Evolutionary conservation across 1,140 invertebrate genomes (phyloP).

Genomic region (Propsilocerus akamusi): DNA sequence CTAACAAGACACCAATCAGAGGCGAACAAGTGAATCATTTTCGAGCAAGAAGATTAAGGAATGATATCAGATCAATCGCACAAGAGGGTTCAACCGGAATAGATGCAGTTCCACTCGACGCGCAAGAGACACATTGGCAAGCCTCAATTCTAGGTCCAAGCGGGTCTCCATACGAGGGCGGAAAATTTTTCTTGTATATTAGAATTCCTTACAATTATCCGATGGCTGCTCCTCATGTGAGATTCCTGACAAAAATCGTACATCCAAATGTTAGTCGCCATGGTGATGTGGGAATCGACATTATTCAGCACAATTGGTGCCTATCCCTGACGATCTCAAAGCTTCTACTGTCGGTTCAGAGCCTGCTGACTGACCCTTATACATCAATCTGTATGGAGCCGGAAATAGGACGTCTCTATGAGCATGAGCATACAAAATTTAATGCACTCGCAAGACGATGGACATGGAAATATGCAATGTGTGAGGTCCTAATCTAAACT

Average conservation of each 20-base stretch:
- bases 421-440: constrained; percentile 51
- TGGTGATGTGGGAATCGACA: constrained; percentile 91
- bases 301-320: constrained; percentile 91
- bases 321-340: constrained; percentile 82
- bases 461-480: constrained; percentile 90
- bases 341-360: constrained; percentile 76
- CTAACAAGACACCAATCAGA: constrained; percentile 34
- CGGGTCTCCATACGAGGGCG: constrained; percentile 84
- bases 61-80: constrained; percentile 43
- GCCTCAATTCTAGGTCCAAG: constrained; percentile 76
- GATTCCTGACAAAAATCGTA: constrained; percentile 78
- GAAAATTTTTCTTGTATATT: constrained; percentile 83
- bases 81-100: constrained; percentile 82
- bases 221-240: constrained; percentile 72
- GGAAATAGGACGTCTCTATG: constrained; percentile 61
- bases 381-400: constrained; percentile 86
- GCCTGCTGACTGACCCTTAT: constrained; percentile 81
- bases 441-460: constrained; percentile 67
- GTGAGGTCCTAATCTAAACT: constrained; percentile 53
- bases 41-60: constrained; percentile 49
- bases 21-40: constrained; percentile 49
- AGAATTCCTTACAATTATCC: constrained; percentile 79
- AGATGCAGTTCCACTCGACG: constrained; percentile 67
- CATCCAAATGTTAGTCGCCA: constrained; percentile 91
- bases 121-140: constrained; percentile 73